Evolutionary conservation across 1,140 invertebrate species (phyloP), one percentile per base, ranked within the genome.

Genomic region (Nymphalis io): DNA sequence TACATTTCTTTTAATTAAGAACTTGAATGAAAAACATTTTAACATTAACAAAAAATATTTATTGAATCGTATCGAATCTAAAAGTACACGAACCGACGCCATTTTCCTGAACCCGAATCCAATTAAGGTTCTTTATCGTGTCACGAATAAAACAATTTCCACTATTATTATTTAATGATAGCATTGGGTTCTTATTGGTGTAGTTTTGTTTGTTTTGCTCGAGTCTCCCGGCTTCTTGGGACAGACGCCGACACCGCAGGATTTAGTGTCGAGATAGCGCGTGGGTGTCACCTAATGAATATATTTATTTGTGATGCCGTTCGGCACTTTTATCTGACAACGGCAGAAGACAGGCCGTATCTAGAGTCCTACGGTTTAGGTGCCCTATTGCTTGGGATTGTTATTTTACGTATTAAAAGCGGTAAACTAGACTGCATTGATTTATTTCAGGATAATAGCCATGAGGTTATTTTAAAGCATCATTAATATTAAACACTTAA

Each of bases 231-330:
- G 83, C 74, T 79, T 73, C 76, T 73, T 61, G 60, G 78, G 85
- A 87, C 85, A 85, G 82, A 73, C 81, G 82, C 78, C 83, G 85
- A 87, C 84, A 75, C 73, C 75, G 76, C 71, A 88, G 86, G 87
- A 91, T 91, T 90, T 90, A 90, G 82, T 88, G 83, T 73, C 81
- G 73, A 82, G 86, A 88, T 88, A 87, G 69, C 68, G 83, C 81
- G 88, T 89, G 83, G 87, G 89, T 88, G 87, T 89, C 83, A 82
- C 82, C 86, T 91, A 91, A 91, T 91, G 89, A 91, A 89, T 88
- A 91, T 89, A 90, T 88, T 90, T 90, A 90, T 88, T 90, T 89
- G 81, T 85, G 72, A 79, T 71, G 72, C 76, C 74, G 80, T 71
- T 68, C 79, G 80, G 81, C 83, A 80, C 88, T 82, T 90, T 90